Conservation (phyloP, 2,888 invertebrate species). For the Mayetiola destructor region DNA sequence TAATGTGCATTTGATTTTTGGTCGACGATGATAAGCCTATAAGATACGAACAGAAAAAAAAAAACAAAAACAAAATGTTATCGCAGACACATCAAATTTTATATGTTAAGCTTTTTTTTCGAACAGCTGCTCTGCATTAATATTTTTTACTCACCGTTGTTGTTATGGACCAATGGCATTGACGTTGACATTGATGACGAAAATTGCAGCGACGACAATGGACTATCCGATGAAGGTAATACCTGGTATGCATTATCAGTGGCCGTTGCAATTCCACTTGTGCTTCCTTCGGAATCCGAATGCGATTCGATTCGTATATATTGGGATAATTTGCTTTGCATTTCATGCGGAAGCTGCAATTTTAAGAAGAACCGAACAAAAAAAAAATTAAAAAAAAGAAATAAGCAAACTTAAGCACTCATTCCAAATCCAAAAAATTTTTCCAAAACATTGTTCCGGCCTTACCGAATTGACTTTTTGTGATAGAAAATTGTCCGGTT, state of each 20-base stretch:
- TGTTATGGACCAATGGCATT: too few species aligned
- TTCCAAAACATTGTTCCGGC: neutral
- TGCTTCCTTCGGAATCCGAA: conserved; percentile 35
- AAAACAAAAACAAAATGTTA: too few species aligned
- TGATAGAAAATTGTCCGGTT: conserved; percentile 84
- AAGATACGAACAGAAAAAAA: too few species aligned
- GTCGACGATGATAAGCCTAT: too few species aligned
- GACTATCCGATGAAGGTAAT: conserved; percentile 35
- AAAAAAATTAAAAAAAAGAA: conserved; percentile 6
- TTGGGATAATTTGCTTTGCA: conserved; percentile 76
- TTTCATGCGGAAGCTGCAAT: conserved; percentile 72
- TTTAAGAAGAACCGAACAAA: conserved; percentile 11
- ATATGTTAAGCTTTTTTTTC: too few species aligned
- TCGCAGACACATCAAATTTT: too few species aligned
- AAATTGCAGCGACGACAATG: conserved; percentile 41
- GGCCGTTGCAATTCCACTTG: conserved; percentile 32
- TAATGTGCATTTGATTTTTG: neutral
- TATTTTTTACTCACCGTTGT: too few species aligned
- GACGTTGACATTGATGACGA: conserved; percentile 46
- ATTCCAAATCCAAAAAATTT: neutral
- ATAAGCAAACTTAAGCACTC: neutral
- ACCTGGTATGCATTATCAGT: conserved; percentile 35
- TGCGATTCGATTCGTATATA: conserved; percentile 40
- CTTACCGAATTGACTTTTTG: conserved; percentile 81
- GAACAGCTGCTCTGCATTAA: too few species aligned